These are phyloP conservation scores for Eubasilissa regina DNA, from an alignment of 1,140 invertebrate species.

Conservation along the genomic window DNA sequence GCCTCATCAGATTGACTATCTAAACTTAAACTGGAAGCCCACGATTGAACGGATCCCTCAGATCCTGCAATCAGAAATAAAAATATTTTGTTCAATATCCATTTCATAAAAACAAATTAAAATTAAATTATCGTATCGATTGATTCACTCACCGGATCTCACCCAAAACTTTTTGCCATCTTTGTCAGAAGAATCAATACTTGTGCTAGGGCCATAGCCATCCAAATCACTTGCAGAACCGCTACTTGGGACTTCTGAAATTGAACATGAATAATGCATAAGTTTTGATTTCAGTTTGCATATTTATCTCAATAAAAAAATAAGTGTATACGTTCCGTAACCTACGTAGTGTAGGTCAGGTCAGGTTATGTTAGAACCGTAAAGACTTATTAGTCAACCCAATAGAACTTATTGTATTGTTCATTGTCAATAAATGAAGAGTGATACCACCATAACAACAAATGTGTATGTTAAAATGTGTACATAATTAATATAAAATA, in stretches of 20 bases:
- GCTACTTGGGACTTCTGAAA: constrained; percentile 67
- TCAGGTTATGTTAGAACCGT: no score
- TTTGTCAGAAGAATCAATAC: constrained; percentile 75
- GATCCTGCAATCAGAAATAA: constrained; percentile 70
- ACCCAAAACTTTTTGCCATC: constrained; percentile 72
- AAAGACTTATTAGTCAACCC: no score
- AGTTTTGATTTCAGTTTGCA: not conserved
- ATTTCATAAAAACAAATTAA: no score
- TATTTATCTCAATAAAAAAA: no score
- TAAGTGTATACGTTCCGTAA: no score
- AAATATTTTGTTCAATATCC: not conserved
- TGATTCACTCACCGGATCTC: constrained; percentile 68
- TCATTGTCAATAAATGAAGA: no score
- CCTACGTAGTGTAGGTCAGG: no score
- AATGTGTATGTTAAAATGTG: no score
- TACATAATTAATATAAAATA: no score
- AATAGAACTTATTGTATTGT: no score
- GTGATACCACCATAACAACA: no score
- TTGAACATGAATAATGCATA: not conserved
- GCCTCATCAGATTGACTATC: constrained; percentile 81
- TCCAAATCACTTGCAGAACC: constrained; percentile 73
- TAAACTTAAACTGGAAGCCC: constrained; percentile 81
- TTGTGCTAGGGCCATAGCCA: constrained; percentile 74
- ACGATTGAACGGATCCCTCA: constrained; percentile 80
- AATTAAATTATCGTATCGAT: no score